phyloP scores from a whole-genome alignment of 2,888 invertebrate genomes.

The Folsomia candida region DNA sequence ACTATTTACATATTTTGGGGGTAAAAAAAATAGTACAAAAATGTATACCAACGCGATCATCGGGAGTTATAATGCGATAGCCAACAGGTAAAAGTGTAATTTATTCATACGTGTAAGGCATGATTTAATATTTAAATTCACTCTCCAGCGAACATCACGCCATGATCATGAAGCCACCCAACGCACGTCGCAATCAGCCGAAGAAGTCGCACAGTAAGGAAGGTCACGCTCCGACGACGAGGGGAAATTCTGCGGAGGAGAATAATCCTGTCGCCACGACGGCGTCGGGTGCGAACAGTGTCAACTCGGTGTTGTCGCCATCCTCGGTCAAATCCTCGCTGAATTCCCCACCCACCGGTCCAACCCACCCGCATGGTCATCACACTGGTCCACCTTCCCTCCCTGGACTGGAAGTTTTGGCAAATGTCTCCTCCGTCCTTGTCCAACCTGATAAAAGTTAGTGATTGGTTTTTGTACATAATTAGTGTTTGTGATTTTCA shows the following conservation, averaged over 20 bases:
- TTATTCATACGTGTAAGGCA: too few species aligned
- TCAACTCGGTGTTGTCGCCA: conserved; percentile 36
- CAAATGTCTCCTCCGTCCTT: conserved; percentile 33
- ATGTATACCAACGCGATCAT: conserved; percentile 46
- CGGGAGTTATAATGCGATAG: conserved; percentile 43
- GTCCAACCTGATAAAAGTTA: conserved; percentile 44
- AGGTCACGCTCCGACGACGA: conserved; percentile 15
- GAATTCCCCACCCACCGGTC: background rate
- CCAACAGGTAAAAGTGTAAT: too few species aligned
- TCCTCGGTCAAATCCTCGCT: background rate
- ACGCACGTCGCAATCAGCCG: conserved; percentile 28
- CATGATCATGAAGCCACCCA: conserved; percentile 42
- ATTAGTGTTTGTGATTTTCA: too few species aligned
- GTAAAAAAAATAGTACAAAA: too few species aligned
- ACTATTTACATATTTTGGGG: too few species aligned
- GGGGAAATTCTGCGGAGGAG: conserved; percentile 40
- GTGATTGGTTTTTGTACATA: conserved; percentile 14
- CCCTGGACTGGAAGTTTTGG: conserved; percentile 39
- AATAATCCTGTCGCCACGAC: too few species aligned
- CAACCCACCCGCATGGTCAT: background rate
- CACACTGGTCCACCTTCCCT: conserved; percentile 27
- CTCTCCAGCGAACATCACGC: conserved; percentile 39
- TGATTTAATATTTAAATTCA: too few species aligned
- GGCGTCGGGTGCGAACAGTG: conserved; percentile 21
- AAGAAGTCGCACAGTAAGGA: conserved; percentile 33